Percentiles rank a stretch among this genome's conserved stretches.
phyloP scores from a whole-genome alignment of 2,888 invertebrate genomes.

The Physocephala rufipes region DNA sequence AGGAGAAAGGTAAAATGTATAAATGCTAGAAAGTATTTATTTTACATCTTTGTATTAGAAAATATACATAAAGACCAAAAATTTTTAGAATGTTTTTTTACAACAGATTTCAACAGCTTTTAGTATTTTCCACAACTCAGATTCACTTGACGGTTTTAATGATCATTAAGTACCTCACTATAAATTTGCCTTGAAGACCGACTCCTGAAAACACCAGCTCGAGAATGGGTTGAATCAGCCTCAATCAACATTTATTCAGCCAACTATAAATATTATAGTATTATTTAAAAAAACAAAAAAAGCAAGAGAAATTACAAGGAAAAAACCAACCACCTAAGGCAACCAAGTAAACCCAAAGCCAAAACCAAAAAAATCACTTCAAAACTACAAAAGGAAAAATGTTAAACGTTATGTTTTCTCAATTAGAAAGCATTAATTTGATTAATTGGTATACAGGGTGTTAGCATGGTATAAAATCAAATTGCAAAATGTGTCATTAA shows the following conservation, averaged over 20 bases:
- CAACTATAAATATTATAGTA: slow-evolving; percentile 46
- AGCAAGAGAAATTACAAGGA: slow-evolving; percentile 43
- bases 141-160: no score
- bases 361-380: slow-evolving; percentile 4
- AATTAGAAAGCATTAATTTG: slow-evolving; percentile 30
- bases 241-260: slow-evolving; percentile 44
- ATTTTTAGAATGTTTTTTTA: no score
- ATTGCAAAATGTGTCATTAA: background rate
- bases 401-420: slow-evolving; percentile 21
- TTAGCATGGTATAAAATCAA: background rate
- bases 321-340: no score
- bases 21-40: no score
- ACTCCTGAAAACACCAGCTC: no score
- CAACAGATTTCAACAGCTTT: no score
- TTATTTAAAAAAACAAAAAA: slow-evolving; percentile 42
- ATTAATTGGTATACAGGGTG: slow-evolving; percentile 24
- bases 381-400: slow-evolving; percentile 7
- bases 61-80: no score
- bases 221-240: background rate
- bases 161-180: no score
- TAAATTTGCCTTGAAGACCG: no score
- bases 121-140: no score
- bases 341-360: slow-evolving; percentile 5
- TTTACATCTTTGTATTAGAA: no score
- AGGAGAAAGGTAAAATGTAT: no score